Conservation (phyloP, 2,797 vertebrate genomes). For the Hippoglossus hippoglossus region DNA sequence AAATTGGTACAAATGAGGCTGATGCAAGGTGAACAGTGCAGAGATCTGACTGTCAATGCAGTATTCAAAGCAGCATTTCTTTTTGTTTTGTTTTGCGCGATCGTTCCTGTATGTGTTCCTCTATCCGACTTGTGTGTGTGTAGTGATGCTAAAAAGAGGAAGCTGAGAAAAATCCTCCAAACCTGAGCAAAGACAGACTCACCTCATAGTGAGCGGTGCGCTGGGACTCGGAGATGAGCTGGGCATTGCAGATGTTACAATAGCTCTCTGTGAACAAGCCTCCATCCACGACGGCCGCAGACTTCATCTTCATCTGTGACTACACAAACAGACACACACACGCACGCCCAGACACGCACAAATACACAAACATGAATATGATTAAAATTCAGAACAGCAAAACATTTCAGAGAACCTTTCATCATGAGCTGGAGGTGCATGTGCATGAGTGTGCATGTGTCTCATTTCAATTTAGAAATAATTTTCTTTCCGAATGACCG, state of each 20-base stretch:
- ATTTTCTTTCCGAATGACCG: constrained; percentile 38
- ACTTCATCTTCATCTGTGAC: constrained; percentile 86
- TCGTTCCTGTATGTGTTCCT: constrained; percentile 11
- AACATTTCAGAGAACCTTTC: constrained; percentile 48
- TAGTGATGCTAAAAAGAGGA: not conserved
- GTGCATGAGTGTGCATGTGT: constrained; percentile 37
- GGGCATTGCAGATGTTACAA: constrained; percentile 88
- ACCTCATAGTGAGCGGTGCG: constrained; percentile 88
- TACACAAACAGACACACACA: constrained; percentile 49
- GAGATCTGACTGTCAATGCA: constrained; percentile 32
- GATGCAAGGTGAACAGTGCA: constrained; percentile 47
- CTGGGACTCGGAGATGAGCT: constrained; percentile 88
- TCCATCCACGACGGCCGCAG: constrained; percentile 79
- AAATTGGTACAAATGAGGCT: constrained; percentile 74
- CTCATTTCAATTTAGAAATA: constrained; percentile 42
- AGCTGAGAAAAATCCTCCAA: constrained; percentile 12
- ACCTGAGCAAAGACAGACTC: constrained; percentile 47
- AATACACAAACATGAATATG: constrained; percentile 44
- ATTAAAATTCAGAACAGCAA: constrained; percentile 48
- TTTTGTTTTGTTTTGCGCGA: not conserved
- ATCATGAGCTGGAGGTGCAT: constrained; percentile 30
- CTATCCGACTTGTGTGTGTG: constrained; percentile 7
- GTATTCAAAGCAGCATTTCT: constrained; percentile 5
- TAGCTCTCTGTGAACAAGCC: constrained; percentile 87
- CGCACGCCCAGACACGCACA: constrained; percentile 21